Conservation (phyloP, 2,113 vertebrate genomes). For the Planiliza haematocheilus region DNA sequence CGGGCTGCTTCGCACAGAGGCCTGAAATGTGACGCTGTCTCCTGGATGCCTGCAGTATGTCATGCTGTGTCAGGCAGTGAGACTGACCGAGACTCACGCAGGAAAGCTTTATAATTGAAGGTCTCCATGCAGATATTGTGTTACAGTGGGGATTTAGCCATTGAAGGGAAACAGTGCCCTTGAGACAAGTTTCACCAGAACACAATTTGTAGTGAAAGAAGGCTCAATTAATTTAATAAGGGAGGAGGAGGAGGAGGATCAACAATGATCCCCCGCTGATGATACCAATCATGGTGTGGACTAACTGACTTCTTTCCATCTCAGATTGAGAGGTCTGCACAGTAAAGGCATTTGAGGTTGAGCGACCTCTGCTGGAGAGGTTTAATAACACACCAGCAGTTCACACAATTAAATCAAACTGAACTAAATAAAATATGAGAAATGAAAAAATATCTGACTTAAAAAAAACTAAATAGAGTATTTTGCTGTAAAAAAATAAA, state of each 20-base stretch:
- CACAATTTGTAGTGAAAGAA: not conserved
- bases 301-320: not conserved
- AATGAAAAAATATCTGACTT: too few relatives aligned
- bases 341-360: not conserved
- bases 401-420: not conserved
- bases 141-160: conserved; percentile 40
- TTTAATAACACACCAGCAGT: not conserved
- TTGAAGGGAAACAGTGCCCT: conserved; percentile 1
- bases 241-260: not conserved
- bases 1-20: conserved; percentile 42
- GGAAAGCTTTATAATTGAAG: conserved; percentile 29
- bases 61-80: conserved; percentile 57
- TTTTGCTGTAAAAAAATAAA: too few relatives aligned
- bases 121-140: conserved; percentile 36
- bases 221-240: not conserved
- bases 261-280: not conserved
- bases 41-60: conserved; percentile 59
- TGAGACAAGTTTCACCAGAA: conserved; percentile 10
- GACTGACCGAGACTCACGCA: conserved; percentile 10
- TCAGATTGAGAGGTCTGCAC: too few relatives aligned
- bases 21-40: conserved; percentile 63
- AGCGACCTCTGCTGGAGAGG: conserved; percentile 60
- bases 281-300: not conserved
- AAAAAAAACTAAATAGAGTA: too few relatives aligned
- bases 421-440: not conserved